Evolutionary conservation across 2,888 invertebrate species (phyloP).

Genomic region (Latrodectus hesperus): DNA sequence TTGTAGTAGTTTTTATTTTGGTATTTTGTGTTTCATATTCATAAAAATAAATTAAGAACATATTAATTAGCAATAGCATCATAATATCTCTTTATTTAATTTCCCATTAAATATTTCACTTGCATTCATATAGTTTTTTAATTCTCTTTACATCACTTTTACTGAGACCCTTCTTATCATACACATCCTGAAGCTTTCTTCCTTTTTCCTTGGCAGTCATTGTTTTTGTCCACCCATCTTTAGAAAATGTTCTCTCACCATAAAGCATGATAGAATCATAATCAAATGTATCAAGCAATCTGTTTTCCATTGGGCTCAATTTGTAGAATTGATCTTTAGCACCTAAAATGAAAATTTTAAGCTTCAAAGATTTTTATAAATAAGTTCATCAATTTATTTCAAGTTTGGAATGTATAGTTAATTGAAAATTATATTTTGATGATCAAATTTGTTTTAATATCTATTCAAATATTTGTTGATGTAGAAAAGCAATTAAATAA

Average conservation of each 20-base stretch:
- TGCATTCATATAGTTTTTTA: slow-evolving; percentile 69
- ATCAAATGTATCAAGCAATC: slow-evolving; percentile 66
- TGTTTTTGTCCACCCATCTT: slow-evolving; percentile 64
- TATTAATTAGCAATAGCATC: no score
- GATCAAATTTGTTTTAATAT: no score
- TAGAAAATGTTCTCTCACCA: slow-evolving; percentile 69
- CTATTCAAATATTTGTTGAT: no score
- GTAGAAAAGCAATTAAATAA: no score
- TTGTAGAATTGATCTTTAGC: slow-evolving; percentile 66
- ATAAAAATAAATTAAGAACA: no score
- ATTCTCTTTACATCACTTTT: slow-evolving; percentile 63
- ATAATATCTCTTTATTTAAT: background rate
- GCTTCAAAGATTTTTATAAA: background rate
- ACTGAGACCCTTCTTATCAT: slow-evolving; percentile 66
- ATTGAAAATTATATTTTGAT: no score
- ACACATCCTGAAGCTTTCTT: slow-evolving; percentile 58
- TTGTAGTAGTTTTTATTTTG: no score
- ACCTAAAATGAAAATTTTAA: background rate
- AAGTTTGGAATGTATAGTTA: background rate
- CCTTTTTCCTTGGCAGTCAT: slow-evolving; percentile 68
- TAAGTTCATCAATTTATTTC: no score
- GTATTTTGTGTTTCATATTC: no score
- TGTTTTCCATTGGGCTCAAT: slow-evolving; percentile 40
- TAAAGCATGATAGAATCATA: slow-evolving; percentile 70
- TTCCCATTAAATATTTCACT: background rate